Base-by-base conservation (phyloP, 2,888 invertebrate species). In the Tridacna gigas region DNA sequence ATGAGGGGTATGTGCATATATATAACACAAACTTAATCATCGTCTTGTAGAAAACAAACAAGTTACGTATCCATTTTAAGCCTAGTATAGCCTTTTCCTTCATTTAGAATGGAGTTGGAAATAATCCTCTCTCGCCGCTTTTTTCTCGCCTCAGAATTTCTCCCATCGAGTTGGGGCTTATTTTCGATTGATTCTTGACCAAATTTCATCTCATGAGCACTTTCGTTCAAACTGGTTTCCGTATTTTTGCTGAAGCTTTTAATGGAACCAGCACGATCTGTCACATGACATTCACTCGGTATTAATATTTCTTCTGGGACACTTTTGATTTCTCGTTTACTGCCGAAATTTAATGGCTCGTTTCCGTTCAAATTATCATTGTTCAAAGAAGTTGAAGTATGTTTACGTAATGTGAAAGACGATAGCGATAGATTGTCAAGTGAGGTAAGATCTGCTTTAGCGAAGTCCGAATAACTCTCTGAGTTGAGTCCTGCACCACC, bases 221-320 rank as follows among this genome's bases (percentile, higher is more conserved):
- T 13, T 60, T 77, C n/a, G 18, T 22, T 12, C 66, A 28, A 56
- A 45, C 22, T 45, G 56, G 66, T 13, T 48, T 67, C n/a, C 11
- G 12, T 28, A 22, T 48, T n/a, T 37, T 67, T 63, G 47, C 28
- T 47, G 4, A 15, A n/a, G 0, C 47, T 13, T 22, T 15, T 1
- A 26, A 74, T 28, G 12, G 22, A 15, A 51, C 26, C 20, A 0
- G 45, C 56, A 15, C 56, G 0, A 20, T 79, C 65, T 13, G 26
- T 51, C 18, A 61, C 13, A 20, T 56, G 60, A 28, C 56, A 51
- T 20, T 77, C 86, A 66, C 71, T 48, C 7, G 80, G 67, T 25
- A 82, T 73, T 11, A 80, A 73, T 22, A 82, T 73, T 76, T 86
- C 86, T 61, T 84, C 84, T 22, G 84, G 82, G 73, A 82, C 83